Conservation (phyloP, 2,797 vertebrate species). For the Smutsia temminckii region DNA sequence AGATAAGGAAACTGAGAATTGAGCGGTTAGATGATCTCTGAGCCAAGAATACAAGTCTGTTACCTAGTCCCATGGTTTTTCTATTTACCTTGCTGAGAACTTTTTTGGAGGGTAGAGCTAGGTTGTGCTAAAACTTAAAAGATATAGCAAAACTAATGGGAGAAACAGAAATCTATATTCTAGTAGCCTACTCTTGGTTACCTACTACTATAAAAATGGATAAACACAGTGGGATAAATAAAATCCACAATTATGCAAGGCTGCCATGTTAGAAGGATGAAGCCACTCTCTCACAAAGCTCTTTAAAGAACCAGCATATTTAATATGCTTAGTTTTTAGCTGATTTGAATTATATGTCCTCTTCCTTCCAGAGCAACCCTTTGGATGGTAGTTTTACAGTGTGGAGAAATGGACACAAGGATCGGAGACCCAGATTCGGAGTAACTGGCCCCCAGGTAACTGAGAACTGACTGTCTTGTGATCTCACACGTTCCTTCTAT, state of each 20-base stretch:
- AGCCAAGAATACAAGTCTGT: neutral
- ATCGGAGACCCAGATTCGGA: neutral
- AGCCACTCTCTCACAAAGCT: neutral
- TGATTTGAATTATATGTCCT: neutral
- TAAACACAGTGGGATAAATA: neutral
- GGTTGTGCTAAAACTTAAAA: constrained; percentile 9
- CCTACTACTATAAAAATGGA: neutral
- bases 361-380: neutral
- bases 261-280: neutral
- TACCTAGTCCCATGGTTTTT: neutral
- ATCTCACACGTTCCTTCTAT: constrained; percentile 2
- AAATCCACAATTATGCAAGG: neutral
- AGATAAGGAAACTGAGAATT: neutral
- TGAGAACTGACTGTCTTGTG: neutral
- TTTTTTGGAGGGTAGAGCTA: no score
- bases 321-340: neutral
- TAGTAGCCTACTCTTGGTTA: neutral
- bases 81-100: neutral
- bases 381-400: neutral
- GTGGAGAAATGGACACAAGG: neutral
- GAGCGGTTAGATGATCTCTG: neutral
- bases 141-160: neutral
- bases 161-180: neutral
- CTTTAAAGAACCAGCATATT: neutral
- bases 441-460: neutral